These are phyloP conservation scores for Falco biarmicus DNA, from an alignment of 2,797 vertebrate genomes.

Conservation along the genomic window DNA sequence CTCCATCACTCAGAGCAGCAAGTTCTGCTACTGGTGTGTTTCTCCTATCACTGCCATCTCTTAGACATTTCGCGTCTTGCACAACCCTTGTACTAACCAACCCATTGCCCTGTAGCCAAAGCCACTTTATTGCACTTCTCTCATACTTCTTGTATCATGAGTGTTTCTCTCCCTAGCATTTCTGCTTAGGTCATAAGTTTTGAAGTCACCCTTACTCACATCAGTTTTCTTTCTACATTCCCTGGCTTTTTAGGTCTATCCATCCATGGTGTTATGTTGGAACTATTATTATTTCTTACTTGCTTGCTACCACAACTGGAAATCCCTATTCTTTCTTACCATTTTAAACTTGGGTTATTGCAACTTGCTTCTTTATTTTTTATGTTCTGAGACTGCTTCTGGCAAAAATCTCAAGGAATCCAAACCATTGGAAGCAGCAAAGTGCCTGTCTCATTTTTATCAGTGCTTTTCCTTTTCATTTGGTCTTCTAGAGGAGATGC, in stretches of 20 bases:
- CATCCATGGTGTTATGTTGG: neutral
- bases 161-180: neutral
- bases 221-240: neutral
- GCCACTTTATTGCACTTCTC: neutral
- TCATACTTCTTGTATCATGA: accelerated
- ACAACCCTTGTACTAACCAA: neutral
- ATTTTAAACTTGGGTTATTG: neutral
- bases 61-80: neutral
- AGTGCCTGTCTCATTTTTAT: neutral
- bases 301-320: neutral
- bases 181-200: neutral
- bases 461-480: neutral
- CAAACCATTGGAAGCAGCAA: neutral
- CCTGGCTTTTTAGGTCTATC: neutral
- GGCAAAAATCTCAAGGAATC: neutral
- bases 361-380: neutral
- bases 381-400: neutral
- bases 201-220: neutral
- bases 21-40: neutral
- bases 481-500: neutral
- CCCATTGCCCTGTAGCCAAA: neutral
- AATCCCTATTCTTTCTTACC: neutral
- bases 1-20: neutral
- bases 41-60: neutral
- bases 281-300: neutral